A percentile compares a stretch with the other conserved stretches of the same genome.
Conservation (phyloP, 1,140 invertebrate genomes). For the Hycleus phaleratus region DNA sequence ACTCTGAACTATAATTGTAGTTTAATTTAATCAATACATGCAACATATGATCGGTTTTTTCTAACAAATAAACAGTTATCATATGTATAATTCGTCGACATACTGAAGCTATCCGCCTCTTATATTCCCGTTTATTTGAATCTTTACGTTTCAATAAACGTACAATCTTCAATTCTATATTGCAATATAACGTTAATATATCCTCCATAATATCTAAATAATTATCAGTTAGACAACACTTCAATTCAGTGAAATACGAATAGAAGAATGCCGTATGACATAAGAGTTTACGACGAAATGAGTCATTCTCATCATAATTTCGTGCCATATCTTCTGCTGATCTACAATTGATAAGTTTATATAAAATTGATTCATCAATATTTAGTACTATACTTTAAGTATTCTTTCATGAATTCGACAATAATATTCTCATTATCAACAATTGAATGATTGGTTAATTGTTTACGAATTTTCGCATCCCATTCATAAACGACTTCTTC, state of each 20-base stretch:
- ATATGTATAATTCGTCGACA: constrained; percentile 3
- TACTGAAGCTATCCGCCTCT: constrained; percentile 4
- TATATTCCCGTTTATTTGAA: constrained; percentile 1
- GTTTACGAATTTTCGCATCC: constrained; percentile 11
- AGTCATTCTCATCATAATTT: constrained; percentile 5
- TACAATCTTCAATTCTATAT: constrained; percentile 8
- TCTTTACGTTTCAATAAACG: constrained; percentile 8
- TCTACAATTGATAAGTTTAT: neutral
- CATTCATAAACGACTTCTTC: constrained; percentile 14
- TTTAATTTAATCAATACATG: constrained; percentile 21
- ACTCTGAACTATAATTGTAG: constrained; percentile 2
- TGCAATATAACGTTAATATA: constrained; percentile 12
- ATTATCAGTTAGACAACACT: constrained; percentile 12
- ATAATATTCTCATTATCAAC: constrained; percentile 10
- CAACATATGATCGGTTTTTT: constrained; percentile 9
- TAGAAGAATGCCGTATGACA: constrained; percentile 12
- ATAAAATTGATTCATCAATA: too few species aligned
- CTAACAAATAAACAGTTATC: constrained; percentile 11
- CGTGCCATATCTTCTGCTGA: constrained; percentile 7
- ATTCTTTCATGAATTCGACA: constrained; percentile 12
- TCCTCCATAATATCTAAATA: constrained; percentile 21
- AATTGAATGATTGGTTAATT: constrained; percentile 7
- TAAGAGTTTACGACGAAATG: neutral
- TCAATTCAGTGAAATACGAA: constrained; percentile 9
- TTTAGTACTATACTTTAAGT: constrained; percentile 10